Conservation (phyloP, 2,888 invertebrate genomes). For the Idaea aversata region DNA sequence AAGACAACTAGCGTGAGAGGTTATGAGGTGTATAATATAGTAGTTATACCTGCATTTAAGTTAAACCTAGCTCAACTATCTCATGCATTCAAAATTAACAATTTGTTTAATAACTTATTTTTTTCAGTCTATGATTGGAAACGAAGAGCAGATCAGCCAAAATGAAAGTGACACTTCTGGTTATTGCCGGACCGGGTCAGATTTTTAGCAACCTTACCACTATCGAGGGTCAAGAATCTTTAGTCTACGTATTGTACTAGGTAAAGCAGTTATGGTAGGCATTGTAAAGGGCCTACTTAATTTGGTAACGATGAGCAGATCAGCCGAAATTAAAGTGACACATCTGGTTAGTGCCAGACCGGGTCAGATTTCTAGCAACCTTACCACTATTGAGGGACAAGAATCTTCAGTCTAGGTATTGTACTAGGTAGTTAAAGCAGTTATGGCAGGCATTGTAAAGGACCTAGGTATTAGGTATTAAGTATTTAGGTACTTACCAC, state of each 20-base stretch:
- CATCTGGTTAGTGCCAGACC: neutral
- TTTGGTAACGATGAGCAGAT: no score
- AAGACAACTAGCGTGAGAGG: no score
- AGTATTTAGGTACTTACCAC: conserved; percentile 38
- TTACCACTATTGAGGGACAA: no score
- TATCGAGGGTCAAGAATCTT: neutral
- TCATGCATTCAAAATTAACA: no score
- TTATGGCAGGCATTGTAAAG: neutral
- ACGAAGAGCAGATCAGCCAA: neutral
- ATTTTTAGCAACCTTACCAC: no score
- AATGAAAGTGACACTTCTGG: neutral
- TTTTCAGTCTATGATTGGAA: no score
- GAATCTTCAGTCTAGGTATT: neutral
- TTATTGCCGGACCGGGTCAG: no score
- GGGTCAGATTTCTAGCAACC: no score
- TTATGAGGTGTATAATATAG: no score
- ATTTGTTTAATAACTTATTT: no score
- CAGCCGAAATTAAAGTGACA: neutral
- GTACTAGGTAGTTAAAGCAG: neutral
- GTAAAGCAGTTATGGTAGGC: neutral
- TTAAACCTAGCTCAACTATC: no score
- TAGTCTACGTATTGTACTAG: neutral
- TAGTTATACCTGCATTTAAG: no score
- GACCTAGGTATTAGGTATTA: neutral
- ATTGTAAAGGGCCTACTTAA: neutral